Conservation (phyloP, 2,113 vertebrate species). For the cat (Felis catus) region DNA sequence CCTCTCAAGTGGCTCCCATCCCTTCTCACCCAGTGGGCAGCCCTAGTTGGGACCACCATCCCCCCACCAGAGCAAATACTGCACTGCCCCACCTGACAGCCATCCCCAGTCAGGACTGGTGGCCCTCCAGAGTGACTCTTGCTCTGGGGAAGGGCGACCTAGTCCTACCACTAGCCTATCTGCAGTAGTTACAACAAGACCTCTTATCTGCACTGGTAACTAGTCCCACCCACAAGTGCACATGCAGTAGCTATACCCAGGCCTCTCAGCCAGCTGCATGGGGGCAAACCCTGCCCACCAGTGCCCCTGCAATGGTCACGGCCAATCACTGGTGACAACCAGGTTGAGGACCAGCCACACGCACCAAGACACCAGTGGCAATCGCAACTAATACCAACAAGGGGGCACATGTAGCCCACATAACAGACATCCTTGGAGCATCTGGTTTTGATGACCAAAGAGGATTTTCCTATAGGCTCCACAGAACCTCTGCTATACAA, state of each 20-base stretch:
- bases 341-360: not conserved
- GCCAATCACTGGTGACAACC: not conserved
- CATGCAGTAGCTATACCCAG: not conserved
- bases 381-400: not conserved
- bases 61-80: not conserved
- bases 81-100: not conserved
- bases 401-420: not conserved
- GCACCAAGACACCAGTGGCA: not conserved
- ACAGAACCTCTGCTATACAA: not conserved
- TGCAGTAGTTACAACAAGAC: not conserved
- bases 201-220: not conserved
- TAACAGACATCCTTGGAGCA: not conserved
- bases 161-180: not conserved
- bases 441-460: not conserved
- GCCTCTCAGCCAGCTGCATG: not conserved
- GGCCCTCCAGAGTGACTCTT: not conserved
- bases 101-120: not conserved
- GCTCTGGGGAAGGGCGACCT: not conserved
- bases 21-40: not conserved
- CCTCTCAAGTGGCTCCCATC: not conserved
- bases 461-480: not conserved
- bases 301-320: not conserved
- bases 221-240: not conserved
- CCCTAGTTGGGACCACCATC: not conserved
- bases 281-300: not conserved